Evolutionary conservation across 2,797 vertebrate species (phyloP).

Genomic region (Molossus molossus): DNA sequence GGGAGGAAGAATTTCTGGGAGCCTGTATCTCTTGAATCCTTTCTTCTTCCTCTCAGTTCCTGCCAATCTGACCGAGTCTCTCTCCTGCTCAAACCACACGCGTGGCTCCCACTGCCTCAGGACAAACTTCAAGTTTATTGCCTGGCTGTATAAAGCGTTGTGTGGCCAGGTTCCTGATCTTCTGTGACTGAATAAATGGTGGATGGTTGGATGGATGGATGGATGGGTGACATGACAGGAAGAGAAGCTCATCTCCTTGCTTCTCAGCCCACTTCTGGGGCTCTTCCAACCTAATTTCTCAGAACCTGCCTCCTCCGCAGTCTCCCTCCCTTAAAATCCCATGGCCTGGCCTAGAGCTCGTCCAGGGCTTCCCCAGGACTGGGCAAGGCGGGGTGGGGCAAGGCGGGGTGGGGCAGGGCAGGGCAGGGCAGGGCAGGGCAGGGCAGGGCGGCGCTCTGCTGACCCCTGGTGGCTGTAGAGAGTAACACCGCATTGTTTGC

Average conservation of each 20-base stretch:
- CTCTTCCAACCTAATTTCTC: not conserved
- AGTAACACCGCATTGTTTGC: not conserved
- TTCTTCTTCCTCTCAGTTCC: not conserved
- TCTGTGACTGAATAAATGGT: no score
- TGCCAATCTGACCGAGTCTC: not conserved
- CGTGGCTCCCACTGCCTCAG: not conserved
- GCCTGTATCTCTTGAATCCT: not conserved
- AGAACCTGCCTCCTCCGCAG: not conserved
- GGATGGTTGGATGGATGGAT: not conserved
- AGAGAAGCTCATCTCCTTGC: not conserved
- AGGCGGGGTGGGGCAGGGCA: not conserved
- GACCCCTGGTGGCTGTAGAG: slow-evolving; percentile 61
- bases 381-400: not conserved
- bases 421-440: rapidly evolving
- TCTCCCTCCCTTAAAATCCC: not conserved
- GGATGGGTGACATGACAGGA: not conserved
- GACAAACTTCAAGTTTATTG: not conserved
- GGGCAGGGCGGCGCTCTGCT: slow-evolving; percentile 63
- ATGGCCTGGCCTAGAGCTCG: rapidly evolving
- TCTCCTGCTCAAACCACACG: not conserved
- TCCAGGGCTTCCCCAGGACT: rapidly evolving
- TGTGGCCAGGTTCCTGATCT: not conserved
- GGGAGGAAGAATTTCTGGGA: not conserved
- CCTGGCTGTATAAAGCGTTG: not conserved
- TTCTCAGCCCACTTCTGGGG: not conserved